Evolutionary conservation across 2,113 vertebrate species (phyloP), one percentile per base, ranked within the genome.

Genomic region (Hyla sarda): DNA sequence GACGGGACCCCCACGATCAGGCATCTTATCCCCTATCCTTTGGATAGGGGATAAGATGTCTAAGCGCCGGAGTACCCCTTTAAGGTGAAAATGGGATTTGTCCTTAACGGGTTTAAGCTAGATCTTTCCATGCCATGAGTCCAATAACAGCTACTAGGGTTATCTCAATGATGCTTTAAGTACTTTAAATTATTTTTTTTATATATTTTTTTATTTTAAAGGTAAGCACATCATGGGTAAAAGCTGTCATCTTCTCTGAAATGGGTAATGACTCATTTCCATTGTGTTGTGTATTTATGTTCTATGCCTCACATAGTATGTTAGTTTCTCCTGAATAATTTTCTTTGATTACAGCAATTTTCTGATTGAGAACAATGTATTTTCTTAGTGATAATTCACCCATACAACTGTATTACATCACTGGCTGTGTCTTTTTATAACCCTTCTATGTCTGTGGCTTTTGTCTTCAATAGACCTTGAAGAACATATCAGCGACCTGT

Each of bases 391-490:
- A 16, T 54, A 52, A 54, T 50, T 50, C 74, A 77, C 54, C 45
- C 25, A 28, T 19, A 54, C 8, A 52, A 21, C n/a, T 52, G 74
- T 30, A 77, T 50, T 14, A 75, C 41, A 48, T 52, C 48, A 25
- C 21, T 25, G 21, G 2, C n/a, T 32, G 2, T 14, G 75, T 52
- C 8, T 28, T 62, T 72, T 72, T 25, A 65, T 25, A 65, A 30
- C 19, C 76, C 37, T 25, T 37, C 41, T 9, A 25, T 28, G 50
- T 45, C 52, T 47, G 19, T 73, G 71, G 47, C n/a, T 60, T 60
- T 74, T 45, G 23, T 25, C 37, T n/a, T n/a, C 67, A 74, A 13
- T 34, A 74, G 82, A 84, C 82, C 69, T 19, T 75, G 13, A 84
- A 54, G 65, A 21, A n/a, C 65, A n/a, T 16, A 17, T 50, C 5